Percentiles rank a stretch among this genome's conserved stretches.
Conservation (phyloP, 2,888 invertebrate species). For the Spilarctia lutea region DNA sequence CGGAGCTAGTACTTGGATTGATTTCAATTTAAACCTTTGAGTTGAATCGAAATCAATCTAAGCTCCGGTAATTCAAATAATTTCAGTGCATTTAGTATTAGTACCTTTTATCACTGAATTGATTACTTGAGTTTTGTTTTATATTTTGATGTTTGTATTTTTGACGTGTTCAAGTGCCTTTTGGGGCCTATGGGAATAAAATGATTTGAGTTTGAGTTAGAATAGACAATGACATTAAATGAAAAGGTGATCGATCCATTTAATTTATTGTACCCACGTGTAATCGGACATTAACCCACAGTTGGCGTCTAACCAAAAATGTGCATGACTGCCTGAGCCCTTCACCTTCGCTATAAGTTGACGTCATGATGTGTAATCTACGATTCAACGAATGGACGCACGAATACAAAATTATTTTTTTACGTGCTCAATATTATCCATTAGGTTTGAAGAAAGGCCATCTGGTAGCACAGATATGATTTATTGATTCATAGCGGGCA, state of each 20-base stretch:
- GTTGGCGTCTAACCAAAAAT: constrained; percentile 70
- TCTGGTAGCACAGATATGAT: neutral
- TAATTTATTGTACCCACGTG: constrained; percentile 60
- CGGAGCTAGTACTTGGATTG: no score
- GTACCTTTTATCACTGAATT: no score
- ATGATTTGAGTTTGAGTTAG: no score
- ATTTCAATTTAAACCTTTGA: no score
- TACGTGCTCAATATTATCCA: constrained; percentile 3
- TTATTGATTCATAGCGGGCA: neutral
- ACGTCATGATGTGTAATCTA: constrained; percentile 14
- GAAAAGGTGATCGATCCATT: constrained; percentile 24
- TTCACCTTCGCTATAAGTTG: constrained; percentile 14
- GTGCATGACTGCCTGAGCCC: constrained; percentile 45
- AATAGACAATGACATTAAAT: constrained; percentile 54
- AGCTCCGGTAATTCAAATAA: no score
- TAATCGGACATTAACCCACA: constrained; percentile 68
- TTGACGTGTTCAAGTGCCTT: no score
- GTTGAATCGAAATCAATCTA: no score
- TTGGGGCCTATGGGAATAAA: no score
- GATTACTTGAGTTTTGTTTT: no score
- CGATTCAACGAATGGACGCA: neutral
- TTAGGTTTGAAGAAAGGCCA: constrained; percentile 4
- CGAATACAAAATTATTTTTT: constrained; percentile 4
- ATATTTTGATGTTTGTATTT: no score
- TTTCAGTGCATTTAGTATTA: no score